Conservation (phyloP, 2,113 vertebrate species). For the Hystrix brachyura region DNA sequence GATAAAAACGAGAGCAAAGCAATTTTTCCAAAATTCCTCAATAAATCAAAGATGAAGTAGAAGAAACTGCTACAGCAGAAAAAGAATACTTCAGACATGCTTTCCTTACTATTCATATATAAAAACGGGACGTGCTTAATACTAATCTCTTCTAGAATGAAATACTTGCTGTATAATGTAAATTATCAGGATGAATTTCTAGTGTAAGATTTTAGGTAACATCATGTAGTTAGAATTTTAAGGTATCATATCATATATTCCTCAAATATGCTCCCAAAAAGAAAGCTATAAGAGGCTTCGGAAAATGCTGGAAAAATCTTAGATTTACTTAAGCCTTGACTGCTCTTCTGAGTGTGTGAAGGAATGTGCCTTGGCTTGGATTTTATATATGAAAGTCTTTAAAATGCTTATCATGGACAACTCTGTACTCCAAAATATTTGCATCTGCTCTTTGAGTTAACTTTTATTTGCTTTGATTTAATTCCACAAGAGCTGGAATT, state of each 20-base stretch:
- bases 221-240: neutral
- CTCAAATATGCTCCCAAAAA: neutral
- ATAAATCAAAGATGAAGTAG: slow-evolving; percentile 6
- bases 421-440: neutral
- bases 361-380: neutral
- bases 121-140: neutral
- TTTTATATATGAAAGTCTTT: neutral
- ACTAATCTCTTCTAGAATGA: neutral
- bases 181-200: neutral
- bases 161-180: neutral
- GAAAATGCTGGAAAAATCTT: neutral
- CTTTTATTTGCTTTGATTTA: slow-evolving; percentile 1
- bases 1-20: slow-evolving; percentile 1
- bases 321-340: neutral
- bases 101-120: neutral
- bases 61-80: neutral
- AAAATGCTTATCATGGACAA: neutral
- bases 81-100: neutral
- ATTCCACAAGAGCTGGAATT: neutral
- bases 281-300: neutral
- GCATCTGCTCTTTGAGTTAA: neutral
- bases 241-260: neutral
- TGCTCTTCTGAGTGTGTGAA: neutral
- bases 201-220: neutral
- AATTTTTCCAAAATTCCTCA: slow-evolving; percentile 8